phyloP scores from a whole-genome alignment of 2,797 vertebrate species.

The Gymnoscopelus microlampas region DNA sequence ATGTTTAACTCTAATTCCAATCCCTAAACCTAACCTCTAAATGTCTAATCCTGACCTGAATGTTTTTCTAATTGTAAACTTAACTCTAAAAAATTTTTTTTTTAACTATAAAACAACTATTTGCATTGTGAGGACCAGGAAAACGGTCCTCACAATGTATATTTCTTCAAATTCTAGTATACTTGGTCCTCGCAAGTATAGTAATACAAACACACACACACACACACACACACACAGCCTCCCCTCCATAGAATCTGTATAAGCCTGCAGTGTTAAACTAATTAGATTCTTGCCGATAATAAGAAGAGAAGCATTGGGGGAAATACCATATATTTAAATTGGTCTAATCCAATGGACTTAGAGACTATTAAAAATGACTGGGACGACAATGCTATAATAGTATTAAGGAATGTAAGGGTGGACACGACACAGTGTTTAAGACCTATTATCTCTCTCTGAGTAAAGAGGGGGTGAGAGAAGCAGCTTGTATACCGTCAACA shows the following conservation, averaged over 20 bases:
- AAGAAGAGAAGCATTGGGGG: conserved; percentile 10
- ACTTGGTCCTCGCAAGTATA: no score
- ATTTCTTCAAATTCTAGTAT: no score
- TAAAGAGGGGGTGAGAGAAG: background rate
- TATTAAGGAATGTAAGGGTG: background rate
- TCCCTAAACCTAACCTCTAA: no score
- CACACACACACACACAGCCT: conserved; percentile 1
- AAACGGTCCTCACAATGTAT: no score
- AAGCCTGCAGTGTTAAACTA: conserved; percentile 35
- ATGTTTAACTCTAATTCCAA: no score
- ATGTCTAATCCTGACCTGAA: no score
- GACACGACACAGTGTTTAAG: background rate
- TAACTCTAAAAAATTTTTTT: no score
- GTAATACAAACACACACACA: no score
- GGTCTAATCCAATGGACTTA: background rate
- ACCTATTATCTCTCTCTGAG: background rate
- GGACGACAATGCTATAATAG: no score
- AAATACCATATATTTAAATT: background rate
- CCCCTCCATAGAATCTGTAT: background rate
- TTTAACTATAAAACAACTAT: no score
- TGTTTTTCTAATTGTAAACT: no score
- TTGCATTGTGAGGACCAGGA: no score
- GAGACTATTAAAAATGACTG: background rate
- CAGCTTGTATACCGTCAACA: background rate
- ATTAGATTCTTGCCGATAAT: conserved; percentile 5